Conservation (phyloP, 2,888 invertebrate species). For the Orthonychiurus folsomi region DNA sequence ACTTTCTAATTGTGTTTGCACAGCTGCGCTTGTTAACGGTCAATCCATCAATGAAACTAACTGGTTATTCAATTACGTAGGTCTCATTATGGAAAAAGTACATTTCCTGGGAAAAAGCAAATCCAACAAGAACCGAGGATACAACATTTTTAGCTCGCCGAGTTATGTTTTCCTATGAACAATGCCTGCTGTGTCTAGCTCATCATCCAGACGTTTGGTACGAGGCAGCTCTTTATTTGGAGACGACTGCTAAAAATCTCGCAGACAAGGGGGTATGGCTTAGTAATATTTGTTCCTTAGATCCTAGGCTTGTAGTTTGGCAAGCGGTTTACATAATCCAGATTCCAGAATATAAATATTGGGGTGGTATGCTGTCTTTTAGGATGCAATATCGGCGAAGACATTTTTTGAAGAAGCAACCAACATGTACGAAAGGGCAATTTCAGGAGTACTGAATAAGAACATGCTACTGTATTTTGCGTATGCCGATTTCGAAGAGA, state of each 20-base stretch:
- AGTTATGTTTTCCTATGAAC: conserved; percentile 98
- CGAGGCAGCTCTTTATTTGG: conserved; percentile 93
- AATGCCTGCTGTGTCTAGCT: conserved; percentile 88
- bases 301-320: too few relatives aligned
- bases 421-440: conserved; percentile 89
- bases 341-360: background rate
- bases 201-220: conserved; percentile 99
- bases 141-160: conserved; percentile 82
- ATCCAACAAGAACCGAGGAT: conserved; percentile 93
- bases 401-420: conserved; percentile 90
- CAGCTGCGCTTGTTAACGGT: too few relatives aligned
- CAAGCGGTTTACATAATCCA: too few relatives aligned
- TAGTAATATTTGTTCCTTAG: conserved; percentile 21
- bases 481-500: conserved; percentile 97
- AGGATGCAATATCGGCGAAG: conserved; percentile 89
- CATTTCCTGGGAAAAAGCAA: conserved; percentile 92
- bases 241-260: conserved; percentile 84
- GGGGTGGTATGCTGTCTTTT: conserved; percentile 20
- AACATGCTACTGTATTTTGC: conserved; percentile 94
- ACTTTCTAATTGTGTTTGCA: too few relatives aligned
- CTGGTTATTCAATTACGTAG: conserved; percentile 45
- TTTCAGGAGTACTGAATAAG: conserved; percentile 74
- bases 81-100: conserved; percentile 99
- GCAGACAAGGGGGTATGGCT: conserved; percentile 87
- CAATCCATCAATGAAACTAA: background rate